Base-by-base conservation (phyloP, 2,113 vertebrate genomes). In the Propithecus coquereli region DNA sequence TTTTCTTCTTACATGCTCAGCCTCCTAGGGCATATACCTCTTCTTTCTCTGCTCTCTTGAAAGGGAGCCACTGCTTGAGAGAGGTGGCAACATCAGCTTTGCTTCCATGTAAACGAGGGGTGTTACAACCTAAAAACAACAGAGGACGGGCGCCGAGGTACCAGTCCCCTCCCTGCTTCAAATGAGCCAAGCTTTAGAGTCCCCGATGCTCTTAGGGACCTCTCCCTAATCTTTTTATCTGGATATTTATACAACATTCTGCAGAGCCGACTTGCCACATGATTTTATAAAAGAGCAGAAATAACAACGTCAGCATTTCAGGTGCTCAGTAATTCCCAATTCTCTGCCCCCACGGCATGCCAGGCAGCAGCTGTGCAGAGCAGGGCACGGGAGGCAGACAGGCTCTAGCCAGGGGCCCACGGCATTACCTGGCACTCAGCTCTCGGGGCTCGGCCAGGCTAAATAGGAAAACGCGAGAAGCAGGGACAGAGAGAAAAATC, bases 141-240 rank as follows among this genome's bases (percentile, higher is more conserved):
- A 61, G 85, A 30, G 18, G 71, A 40, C 2, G 0, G 9, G n/a
- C 7, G 2, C 9, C 1, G 50, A 74, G n/a, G 12, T 23, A 43
- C 20, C 0, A 5, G 1, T 50, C 32, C 11, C 52, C 22, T 81
- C 52, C 66, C 30, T 16, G 37, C 47, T 65, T 94, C 81, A 63
- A 85, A 40, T 3, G 7, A 59, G 84, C 52, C 59, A 71, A 1
- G 14, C 50, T 85, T 74, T 81, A 76, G 90, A 90, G 85, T 52
- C n/a, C 2, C 81, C 25, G 17, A 52, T 32, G 73, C 66, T 79
- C 45, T 80, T 52, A 30, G 83, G 91, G 34, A 87, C 61, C 40
- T 59, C 65, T n/a, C 45, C 14, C 81, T 96, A 88, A 97, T 97
- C 77, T 89, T 96, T 97, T 97, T 71, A 97, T 96, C 87, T 89